phyloP scores from a whole-genome alignment of 2,888 invertebrate species.

The Octonoba sinensis region DNA sequence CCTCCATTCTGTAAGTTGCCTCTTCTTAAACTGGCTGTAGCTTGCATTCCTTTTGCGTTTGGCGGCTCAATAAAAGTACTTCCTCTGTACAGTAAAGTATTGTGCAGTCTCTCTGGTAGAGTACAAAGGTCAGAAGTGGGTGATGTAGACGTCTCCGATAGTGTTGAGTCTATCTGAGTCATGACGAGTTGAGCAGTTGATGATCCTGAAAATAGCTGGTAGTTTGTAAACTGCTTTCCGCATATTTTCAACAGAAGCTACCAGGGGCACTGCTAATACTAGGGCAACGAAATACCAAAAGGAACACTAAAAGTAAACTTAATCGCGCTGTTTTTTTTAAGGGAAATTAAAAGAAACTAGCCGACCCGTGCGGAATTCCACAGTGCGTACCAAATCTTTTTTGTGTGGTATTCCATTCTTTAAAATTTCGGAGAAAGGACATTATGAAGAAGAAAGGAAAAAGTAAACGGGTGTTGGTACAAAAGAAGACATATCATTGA shows the following conservation, averaged over 20 bases:
- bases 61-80: conserved; percentile 55
- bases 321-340: too few species aligned
- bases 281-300: too few species aligned
- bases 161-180: neutral
- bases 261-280: neutral
- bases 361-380: too few species aligned
- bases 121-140: conserved; percentile 33
- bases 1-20: conserved; percentile 7
- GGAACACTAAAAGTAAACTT: too few species aligned
- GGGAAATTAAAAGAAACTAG: too few species aligned
- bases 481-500: too few species aligned
- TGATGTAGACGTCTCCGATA: conserved; percentile 7
- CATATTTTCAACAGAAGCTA: neutral
- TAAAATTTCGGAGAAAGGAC: too few species aligned
- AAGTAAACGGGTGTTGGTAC: too few species aligned
- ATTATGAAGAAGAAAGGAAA: too few species aligned
- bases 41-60: neutral
- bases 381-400: too few species aligned
- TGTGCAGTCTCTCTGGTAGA: conserved; percentile 52
- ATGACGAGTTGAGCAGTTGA: neutral
- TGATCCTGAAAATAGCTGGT: too few species aligned
- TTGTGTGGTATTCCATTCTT: too few species aligned
- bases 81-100: conserved; percentile 49
- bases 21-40: neutral
- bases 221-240: neutral